A percentile compares a stretch with the other conserved stretches of the same genome.
Evolutionary conservation across 2,888 invertebrate species (phyloP).

Genomic region (Oegoconia quadripuncta): DNA sequence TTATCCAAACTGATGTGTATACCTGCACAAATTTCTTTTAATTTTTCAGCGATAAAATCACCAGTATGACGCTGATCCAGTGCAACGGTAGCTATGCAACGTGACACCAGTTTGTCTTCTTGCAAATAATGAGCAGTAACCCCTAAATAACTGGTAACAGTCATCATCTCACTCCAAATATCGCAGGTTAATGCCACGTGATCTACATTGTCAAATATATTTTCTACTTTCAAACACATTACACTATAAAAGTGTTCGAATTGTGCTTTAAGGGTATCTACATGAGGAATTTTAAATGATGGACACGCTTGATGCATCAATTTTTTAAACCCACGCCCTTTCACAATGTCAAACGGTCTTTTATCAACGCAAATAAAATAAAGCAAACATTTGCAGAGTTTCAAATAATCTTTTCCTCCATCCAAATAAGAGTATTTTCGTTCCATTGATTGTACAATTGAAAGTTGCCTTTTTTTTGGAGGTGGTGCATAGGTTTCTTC

Average conservation of each 20-base stretch:
- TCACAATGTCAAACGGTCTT: conserved; percentile 15
- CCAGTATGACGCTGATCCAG: conserved; percentile 19
- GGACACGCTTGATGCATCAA: conserved; percentile 6
- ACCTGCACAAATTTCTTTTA: conserved; percentile 14
- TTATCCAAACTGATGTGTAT: conserved; percentile 13
- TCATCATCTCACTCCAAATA: conserved; percentile 17
- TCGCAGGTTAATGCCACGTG: conserved; percentile 14
- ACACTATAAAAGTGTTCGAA: conserved; percentile 11
- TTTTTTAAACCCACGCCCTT: conserved; percentile 13
- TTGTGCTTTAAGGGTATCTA: conserved; percentile 14
- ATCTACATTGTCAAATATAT: conserved; percentile 10
- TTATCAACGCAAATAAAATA: conserved; percentile 17
- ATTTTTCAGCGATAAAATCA: conserved; percentile 13
- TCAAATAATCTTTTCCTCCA: conserved; percentile 16
- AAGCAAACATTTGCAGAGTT: conserved; percentile 15
- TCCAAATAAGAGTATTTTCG: conserved; percentile 14
- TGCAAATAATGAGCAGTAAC: conserved; percentile 21
- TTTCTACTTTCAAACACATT: conserved; percentile 10
- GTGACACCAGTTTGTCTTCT: conserved; percentile 12
- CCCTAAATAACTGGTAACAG: conserved; percentile 15
- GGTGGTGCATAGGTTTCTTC: conserved; percentile 11
- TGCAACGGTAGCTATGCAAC: conserved; percentile 15
- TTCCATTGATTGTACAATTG: conserved; percentile 11
- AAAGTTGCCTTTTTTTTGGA: conserved; percentile 14
- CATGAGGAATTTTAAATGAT: conserved; percentile 11